phyloP scores from a whole-genome alignment of 2,797 vertebrate species.

The Ptychobarbus kaznakovi region DNA sequence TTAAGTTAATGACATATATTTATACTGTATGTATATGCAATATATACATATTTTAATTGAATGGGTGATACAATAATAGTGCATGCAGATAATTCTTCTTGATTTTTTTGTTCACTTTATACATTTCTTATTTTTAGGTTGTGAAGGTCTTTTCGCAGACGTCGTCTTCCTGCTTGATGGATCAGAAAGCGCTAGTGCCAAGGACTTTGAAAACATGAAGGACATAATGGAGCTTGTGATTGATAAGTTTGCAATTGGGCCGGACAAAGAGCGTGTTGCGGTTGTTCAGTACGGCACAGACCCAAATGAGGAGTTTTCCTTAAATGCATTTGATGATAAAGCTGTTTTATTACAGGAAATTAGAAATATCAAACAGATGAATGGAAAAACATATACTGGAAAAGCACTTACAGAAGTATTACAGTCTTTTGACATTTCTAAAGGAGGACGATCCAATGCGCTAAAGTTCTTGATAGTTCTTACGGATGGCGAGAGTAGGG shows the following conservation, averaged over 20 bases:
- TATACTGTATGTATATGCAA: background rate
- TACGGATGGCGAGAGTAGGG: conserved; percentile 82
- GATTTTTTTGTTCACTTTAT: background rate
- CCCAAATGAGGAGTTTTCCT: conserved; percentile 73
- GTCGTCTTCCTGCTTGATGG: conserved; percentile 83
- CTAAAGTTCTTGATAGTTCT: conserved; percentile 83
- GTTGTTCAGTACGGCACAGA: conserved; percentile 79
- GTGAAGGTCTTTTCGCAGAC: conserved; percentile 77
- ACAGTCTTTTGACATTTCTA: conserved; percentile 57
- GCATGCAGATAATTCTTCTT: background rate
- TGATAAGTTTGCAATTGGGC: conserved; percentile 73
- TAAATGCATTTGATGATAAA: conserved; percentile 68
- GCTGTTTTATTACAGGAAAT: conserved; percentile 67
- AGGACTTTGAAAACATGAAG: conserved; percentile 77
- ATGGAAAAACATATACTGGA: conserved; percentile 76
- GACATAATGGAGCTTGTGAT: conserved; percentile 76
- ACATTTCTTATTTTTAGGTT: conserved; percentile 69
- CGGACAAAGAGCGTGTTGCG: conserved; percentile 77
- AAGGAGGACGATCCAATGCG: conserved; percentile 68
- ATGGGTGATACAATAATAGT: background rate
- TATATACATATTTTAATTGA: no score
- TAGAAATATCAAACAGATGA: conserved; percentile 60
- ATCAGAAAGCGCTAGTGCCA: conserved; percentile 72
- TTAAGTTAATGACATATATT: background rate
- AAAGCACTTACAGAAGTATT: conserved; percentile 71